Evolutionary conservation across 53 echinoderm and acorn worm species (phyloP), one percentile per base, ranked within the genome.

Genomic region (Stichopus horrens): DNA sequence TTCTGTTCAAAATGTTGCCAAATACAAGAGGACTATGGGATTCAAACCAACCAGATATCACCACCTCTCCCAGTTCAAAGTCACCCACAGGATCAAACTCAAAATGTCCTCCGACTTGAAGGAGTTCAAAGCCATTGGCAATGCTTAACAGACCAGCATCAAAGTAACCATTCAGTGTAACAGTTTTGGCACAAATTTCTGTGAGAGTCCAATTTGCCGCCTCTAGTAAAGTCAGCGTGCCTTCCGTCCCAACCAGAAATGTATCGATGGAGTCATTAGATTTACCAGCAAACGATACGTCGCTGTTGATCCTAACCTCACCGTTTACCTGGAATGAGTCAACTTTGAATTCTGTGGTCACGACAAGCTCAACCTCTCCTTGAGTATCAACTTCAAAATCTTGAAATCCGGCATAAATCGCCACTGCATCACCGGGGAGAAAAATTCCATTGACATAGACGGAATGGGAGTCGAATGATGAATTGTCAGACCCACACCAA

Each of bases 381-480:
- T 74, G 74, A 52, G 65, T 83, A 52, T 88, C 90, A 9, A 93
- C 84, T 21, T 68, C 75, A 58, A 93, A 93, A 5, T 21, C 23
- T 4, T 79, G 76, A 52, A 87, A 74, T 14, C 94, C 94, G 20
- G 54, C 63, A 9, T 79, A 88, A 66, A 74, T 82, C 55, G 74
- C 58, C 52, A 95, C 92, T 53, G 21, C n/a, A 76, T 86, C 89
- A 20, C 93, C 93, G 16, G 96, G 93, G 73, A 76, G 86, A 51
- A 95, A 92, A 20, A 74, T 23, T 21, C 96, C 96, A 53, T 95
- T 88, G 6, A 95, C 83, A 55, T 52, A 58, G 23, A 91, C 84
- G 4, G 86, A 88, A 86, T 90, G 89, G 89, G 92, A 90, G 53
- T 87, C 88, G 6, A 93, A 75, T 11, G 93, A 23, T 0, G 93